A percentile compares a stretch with the other conserved stretches of the same genome.
These are phyloP conservation scores for Rallus limicola DNA, from an alignment of 2,113 vertebrate genomes.

Conservation along the genomic window DNA sequence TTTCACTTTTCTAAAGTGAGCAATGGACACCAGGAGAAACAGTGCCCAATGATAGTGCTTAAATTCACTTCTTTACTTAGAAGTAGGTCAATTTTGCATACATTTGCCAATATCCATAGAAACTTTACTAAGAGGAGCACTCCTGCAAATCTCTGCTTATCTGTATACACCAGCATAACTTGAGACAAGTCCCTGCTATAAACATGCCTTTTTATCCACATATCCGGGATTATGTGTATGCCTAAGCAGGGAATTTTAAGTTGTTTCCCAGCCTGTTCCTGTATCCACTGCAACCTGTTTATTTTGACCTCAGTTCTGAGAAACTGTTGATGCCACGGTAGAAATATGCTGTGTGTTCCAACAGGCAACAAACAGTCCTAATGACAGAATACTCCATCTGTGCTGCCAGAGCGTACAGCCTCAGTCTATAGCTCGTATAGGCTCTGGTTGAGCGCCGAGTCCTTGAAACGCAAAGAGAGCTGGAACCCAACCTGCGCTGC, in stretches of 20 bases:
- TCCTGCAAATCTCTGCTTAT: not conserved
- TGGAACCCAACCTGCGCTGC: not conserved
- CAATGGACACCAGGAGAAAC: not conserved
- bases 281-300: constrained; percentile 64
- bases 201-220: not conserved
- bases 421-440: constrained; percentile 42
- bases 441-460: not conserved
- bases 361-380: constrained; percentile 68
- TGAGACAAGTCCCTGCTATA: not conserved
- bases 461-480: rapidly evolving
- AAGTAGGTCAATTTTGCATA: not conserved
- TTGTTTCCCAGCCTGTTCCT: constrained; percentile 24
- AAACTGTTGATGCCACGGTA: constrained; percentile 68
- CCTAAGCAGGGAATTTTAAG: not conserved
- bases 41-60: not conserved
- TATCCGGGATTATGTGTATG: not conserved
- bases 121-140: not conserved
- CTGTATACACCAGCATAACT: not conserved
- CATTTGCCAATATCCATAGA: not conserved
- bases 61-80: not conserved
- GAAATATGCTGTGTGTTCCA: constrained; percentile 74
- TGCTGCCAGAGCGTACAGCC: constrained; percentile 64
- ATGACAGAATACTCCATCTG: constrained; percentile 76
- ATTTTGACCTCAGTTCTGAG: constrained; percentile 74
- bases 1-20: not conserved